Percentiles rank a stretch among this genome's conserved stretches.
phyloP scores from a whole-genome alignment of 1,140 invertebrate genomes.

The Lasioglossum albipes region DNA sequence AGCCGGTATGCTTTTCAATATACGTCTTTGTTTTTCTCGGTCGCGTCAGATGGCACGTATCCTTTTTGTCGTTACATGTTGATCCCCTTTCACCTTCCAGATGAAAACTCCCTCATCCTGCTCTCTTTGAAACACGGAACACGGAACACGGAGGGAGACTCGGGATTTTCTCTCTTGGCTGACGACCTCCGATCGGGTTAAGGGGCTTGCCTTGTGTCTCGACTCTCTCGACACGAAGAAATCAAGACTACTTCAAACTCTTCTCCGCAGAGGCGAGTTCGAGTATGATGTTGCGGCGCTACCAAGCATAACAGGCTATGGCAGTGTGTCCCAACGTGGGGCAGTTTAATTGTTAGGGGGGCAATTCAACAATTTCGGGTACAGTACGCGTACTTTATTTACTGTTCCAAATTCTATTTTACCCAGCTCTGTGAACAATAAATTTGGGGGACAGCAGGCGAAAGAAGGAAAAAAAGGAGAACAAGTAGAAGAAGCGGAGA shows the following conservation, averaged over 20 bases:
- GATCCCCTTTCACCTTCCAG: neutral
- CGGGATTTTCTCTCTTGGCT: neutral
- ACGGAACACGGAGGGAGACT: neutral
- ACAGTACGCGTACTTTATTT: too few relatives aligned
- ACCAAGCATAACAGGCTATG: too few relatives aligned
- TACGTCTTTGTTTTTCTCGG: slow-evolving; percentile 27
- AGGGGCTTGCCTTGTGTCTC: neutral
- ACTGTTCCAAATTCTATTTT: too few relatives aligned
- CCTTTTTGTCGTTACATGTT: slow-evolving; percentile 5
- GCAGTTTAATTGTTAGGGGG: too few relatives aligned
- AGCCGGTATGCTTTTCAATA: slow-evolving; percentile 24
- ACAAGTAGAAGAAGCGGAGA: too few relatives aligned
- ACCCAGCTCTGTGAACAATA: too few relatives aligned
- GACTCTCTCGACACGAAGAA: neutral
- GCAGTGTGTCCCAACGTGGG: too few relatives aligned
- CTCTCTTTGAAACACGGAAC: neutral
- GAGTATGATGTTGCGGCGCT: neutral
- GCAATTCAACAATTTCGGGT: too few relatives aligned
- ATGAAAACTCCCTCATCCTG: neutral
- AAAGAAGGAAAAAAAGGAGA: too few relatives aligned
- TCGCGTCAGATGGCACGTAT: slow-evolving; percentile 5
- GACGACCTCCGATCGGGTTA: neutral
- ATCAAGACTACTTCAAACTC: neutral
- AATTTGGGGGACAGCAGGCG: too few relatives aligned
- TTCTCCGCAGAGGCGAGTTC: neutral